These are phyloP conservation scores for Fragum fragum DNA, from an alignment of 2,888 invertebrate species.

Conservation along the genomic window DNA sequence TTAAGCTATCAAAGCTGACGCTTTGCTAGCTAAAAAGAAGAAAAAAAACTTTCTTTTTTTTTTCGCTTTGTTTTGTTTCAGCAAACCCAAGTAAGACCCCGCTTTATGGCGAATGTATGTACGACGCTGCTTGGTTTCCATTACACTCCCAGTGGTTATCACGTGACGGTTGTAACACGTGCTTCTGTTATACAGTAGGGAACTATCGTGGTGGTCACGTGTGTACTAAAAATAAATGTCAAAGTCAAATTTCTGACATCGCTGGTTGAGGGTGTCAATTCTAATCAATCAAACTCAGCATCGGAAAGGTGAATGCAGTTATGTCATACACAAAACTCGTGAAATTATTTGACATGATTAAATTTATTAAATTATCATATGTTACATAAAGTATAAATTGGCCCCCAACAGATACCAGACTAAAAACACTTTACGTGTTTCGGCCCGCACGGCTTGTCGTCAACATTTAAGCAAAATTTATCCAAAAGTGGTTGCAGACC, in stretches of 20 bases:
- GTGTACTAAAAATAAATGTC: conserved; percentile 63
- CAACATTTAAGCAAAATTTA: too few relatives aligned
- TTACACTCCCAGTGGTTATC: conserved; percentile 55
- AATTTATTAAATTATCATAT: too few relatives aligned
- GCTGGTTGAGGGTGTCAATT: conserved; percentile 7
- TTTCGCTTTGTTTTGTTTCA: conserved; percentile 1
- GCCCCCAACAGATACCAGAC: too few relatives aligned
- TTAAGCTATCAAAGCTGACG: background rate
- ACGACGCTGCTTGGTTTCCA: conserved; percentile 53
- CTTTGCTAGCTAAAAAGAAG: too few relatives aligned
- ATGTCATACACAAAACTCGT: too few relatives aligned
- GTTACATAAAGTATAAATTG: too few relatives aligned
- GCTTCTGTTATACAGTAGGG: conserved; percentile 64
- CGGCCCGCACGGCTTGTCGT: too few relatives aligned
- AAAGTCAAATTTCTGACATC: background rate
- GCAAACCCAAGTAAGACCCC: conserved; percentile 36
- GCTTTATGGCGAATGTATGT: conserved; percentile 60
- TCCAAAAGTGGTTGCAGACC: too few relatives aligned
- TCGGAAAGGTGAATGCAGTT: too few relatives aligned
- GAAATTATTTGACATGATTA: too few relatives aligned
- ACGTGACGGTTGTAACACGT: conserved; percentile 68
- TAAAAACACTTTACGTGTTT: too few relatives aligned
- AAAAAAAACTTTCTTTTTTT: background rate
- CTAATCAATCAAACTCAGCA: too few relatives aligned
- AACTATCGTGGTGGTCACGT: conserved; percentile 64